Base-by-base conservation (phyloP, 2,113 vertebrate genomes). In the Irena cyanogastra region DNA sequence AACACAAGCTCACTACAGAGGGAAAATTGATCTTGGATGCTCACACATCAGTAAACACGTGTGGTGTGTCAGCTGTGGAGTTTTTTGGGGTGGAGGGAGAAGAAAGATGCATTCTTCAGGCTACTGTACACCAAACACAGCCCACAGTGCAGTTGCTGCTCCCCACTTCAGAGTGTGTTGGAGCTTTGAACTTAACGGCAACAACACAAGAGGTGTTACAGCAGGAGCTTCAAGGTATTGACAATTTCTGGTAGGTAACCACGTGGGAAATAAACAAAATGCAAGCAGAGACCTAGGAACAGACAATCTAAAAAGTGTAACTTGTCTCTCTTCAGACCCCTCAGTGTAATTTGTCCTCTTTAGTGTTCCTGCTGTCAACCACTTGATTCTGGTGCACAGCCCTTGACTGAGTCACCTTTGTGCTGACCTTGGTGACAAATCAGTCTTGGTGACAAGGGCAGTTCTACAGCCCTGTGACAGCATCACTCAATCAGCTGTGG, bases 81-180 rank as follows among this genome's bases (percentile, higher is more conserved):
- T n/a, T n/a, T n/a, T n/a, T n/a, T n/a, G n/a, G n/a, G n/a, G n/a
- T n/a, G n/a, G n/a, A n/a, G n/a, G n/a, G n/a, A n/a, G n/a, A n/a
- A n/a, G n/a, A n/a, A n/a, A n/a, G n/a, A n/a, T n/a, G n/a, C n/a
- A n/a, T n/a, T n/a, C n/a, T n/a, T n/a, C n/a, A n/a, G 99, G 99
- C 99, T 18, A 99, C 99, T 30, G 99, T 99, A 81, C 99, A 99
- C 76, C 99, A 99, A 98, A 99, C 99, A n/a, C 99, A 99, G 97
- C 99, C 99, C 94, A 99, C 99, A 4, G 99, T 99, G 63, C 99
- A 99, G 98, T 96, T 99, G 96, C 98, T 99, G 90, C 97, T 99
- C 21, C 99, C 99, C 45, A 99, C 99, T 87, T 99, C 98, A 0
- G 99, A 99, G 97, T 99, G 99, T 64, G 99, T 99, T 60, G 99